phyloP scores from a whole-genome alignment of 2,888 invertebrate genomes.

The Lacanobia wlatinum region DNA sequence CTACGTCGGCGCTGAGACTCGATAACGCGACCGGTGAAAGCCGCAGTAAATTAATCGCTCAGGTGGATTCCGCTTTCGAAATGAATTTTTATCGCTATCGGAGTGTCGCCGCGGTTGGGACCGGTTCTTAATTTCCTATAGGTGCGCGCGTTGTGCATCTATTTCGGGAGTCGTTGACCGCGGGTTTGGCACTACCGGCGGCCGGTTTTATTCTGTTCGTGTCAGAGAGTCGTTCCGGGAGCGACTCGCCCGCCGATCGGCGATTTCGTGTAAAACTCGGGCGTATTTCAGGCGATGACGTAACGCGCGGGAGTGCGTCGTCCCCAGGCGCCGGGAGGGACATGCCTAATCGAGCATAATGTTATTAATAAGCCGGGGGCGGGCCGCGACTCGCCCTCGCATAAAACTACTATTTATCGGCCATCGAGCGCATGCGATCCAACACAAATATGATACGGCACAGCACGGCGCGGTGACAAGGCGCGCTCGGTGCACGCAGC shows the following conservation, averaged over 20 bases:
- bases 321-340: constrained; percentile 77
- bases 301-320: constrained; percentile 74
- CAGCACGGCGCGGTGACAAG: constrained; percentile 31
- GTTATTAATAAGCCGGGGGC: constrained; percentile 82
- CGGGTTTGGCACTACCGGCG: constrained; percentile 81
- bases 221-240: constrained; percentile 72
- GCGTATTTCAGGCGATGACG: constrained; percentile 83
- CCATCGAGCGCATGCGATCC: constrained; percentile 75
- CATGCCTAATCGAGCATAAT: constrained; percentile 78
- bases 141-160: constrained; percentile 86
- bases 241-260: constrained; percentile 66
- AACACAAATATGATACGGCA: constrained; percentile 57
- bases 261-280: constrained; percentile 71
- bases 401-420: constrained; percentile 74
- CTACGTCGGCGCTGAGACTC: constrained; percentile 62
- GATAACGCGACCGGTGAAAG: constrained; percentile 81
- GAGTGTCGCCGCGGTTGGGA: constrained; percentile 81
- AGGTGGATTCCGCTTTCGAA: constrained; percentile 88
- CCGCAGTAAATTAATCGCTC: constrained; percentile 84
- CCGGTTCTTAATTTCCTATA: constrained; percentile 87
- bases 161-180: constrained; percentile 91
- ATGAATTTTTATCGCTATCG: constrained; percentile 84
- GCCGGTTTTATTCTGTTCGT: constrained; percentile 79
- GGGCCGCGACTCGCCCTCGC: constrained; percentile 77
- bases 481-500: constrained; percentile 64